Conservation (phyloP, 2,113 vertebrate genomes). For the Lutjanus erythropterus region DNA sequence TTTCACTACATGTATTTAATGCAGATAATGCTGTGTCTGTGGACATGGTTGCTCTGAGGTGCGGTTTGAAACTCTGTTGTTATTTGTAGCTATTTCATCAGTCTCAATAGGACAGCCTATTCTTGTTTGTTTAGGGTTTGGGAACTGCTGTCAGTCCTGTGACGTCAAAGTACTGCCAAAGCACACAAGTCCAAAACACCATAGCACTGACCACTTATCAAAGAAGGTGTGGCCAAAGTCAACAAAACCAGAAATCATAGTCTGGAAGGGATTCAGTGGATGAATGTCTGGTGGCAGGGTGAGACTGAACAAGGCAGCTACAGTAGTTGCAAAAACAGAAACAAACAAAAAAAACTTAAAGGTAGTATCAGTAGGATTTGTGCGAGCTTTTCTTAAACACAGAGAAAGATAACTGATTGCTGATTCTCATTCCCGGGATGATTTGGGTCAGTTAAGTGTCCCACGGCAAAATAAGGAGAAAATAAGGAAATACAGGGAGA, state of each 20-base stretch:
- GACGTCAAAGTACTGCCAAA: constrained; percentile 26
- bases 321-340: no score
- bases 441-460: no score
- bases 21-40: constrained; percentile 11
- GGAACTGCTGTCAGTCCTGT: constrained; percentile 29
- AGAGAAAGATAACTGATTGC: no score
- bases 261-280: neutral
- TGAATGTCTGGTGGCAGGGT: neutral
- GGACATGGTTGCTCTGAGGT: neutral
- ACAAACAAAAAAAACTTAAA: no score
- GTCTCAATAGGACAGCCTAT: constrained; percentile 18
- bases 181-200: constrained; percentile 13
- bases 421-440: no score
- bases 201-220: constrained; percentile 18
- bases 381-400: no score
- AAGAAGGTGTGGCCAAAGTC: neutral
- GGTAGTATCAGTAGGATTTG: no score
- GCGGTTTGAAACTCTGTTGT: constrained; percentile 16
- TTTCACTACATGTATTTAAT: constrained; percentile 6
- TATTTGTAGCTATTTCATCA: constrained; percentile 12
- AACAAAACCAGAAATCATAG: neutral
- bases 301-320: neutral
- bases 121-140: constrained; percentile 33
- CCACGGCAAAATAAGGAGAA: no score
- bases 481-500: no score